Conservation (phyloP, 2,888 invertebrate species). For the Catocala nupta region DNA sequence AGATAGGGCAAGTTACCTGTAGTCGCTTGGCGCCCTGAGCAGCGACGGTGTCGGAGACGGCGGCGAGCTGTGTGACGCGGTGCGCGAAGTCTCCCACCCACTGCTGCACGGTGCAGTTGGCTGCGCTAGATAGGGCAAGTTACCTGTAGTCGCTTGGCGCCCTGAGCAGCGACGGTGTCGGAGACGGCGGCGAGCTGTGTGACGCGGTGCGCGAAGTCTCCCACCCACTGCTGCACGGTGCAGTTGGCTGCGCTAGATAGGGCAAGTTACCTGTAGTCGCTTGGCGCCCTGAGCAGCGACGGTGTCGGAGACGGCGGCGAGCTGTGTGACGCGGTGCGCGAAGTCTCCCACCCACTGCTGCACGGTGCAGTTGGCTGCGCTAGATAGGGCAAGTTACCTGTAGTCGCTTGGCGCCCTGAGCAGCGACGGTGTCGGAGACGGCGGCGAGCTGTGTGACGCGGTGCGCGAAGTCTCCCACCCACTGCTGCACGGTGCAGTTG, state of each 20-base stretch:
- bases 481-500: background rate
- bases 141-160: too few species aligned
- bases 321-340: slow-evolving; percentile 96
- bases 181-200: too few species aligned
- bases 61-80: slow-evolving; percentile 96
- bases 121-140: too few species aligned
- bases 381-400: too few species aligned
- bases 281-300: slow-evolving; percentile 96
- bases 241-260: background rate
- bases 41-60: slow-evolving; percentile 91
- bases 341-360: slow-evolving; percentile 99
- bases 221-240: too few species aligned
- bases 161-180: too few species aligned
- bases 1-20: slow-evolving; percentile 88
- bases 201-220: too few species aligned
- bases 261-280: slow-evolving; percentile 92
- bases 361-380: slow-evolving; percentile 96
- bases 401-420: too few species aligned
- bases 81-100: slow-evolving; percentile 99
- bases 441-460: too few species aligned
- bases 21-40: slow-evolving; percentile 96
- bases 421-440: too few species aligned
- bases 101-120: slow-evolving; percentile 96
- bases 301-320: slow-evolving; percentile 91
- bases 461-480: too few species aligned